phyloP scores from a whole-genome alignment of 64 coral and sea anemone species.

The Actinia tenebrosa region DNA sequence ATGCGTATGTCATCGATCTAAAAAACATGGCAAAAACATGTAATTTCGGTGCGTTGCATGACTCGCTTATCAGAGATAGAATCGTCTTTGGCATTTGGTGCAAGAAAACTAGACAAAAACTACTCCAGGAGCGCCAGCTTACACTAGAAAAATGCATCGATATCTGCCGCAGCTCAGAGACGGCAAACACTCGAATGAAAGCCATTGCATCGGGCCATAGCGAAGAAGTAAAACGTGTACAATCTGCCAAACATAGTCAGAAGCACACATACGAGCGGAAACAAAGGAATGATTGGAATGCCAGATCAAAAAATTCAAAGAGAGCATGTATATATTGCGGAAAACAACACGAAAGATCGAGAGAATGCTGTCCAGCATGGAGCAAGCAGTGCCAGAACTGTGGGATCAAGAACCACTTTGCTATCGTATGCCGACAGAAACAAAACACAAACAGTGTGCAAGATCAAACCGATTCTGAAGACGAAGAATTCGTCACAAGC shows the following conservation, averaged over 20 bases:
- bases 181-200: background rate
- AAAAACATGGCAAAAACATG: background rate
- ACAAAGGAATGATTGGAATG: too few species aligned
- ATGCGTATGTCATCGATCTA: too few species aligned
- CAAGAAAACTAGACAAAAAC: background rate
- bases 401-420: background rate
- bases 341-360: background rate
- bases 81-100: constrained; percentile 1
- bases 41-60: background rate
- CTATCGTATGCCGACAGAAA: background rate
- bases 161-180: background rate
- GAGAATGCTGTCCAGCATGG: background rate
- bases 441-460: background rate
- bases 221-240: background rate
- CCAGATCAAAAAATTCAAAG: too few species aligned
- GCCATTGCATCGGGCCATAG: background rate
- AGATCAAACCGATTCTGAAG: background rate
- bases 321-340: background rate
- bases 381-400: background rate
- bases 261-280: too few species aligned
- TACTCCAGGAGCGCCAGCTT: background rate
- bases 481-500: background rate
- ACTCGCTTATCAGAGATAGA: background rate
- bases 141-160: constrained; percentile 6
- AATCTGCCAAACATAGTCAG: background rate